Percentiles rank a stretch among this genome's conserved stretches.
These are phyloP conservation scores for Portunus trituberculatus DNA, from an alignment of 1,140 invertebrate species.

Conservation along the genomic window DNA sequence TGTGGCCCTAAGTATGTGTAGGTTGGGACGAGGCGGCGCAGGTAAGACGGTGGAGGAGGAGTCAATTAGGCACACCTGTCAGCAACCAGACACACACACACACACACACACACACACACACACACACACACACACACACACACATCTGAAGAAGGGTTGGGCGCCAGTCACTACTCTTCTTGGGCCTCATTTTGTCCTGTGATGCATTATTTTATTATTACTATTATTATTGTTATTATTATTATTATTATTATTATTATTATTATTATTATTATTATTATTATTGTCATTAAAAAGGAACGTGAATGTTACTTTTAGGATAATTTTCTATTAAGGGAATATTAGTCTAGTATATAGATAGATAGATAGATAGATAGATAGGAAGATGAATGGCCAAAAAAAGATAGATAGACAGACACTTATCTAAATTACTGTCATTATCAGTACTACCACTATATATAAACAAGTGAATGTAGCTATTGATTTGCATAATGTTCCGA, in stretches of 20 bases:
- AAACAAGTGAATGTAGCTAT: constrained; percentile 24
- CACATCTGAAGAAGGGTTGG: neutral
- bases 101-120: neutral
- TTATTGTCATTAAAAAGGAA: too few species aligned
- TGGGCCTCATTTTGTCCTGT: neutral
- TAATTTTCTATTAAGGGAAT: neutral
- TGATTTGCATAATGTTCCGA: neutral
- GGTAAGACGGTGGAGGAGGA: neutral
- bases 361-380: neutral
- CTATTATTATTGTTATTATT: too few species aligned
- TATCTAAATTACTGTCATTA: neutral
- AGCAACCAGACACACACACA: neutral
- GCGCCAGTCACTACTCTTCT: neutral
- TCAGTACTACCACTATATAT: neutral
- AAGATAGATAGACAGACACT: constrained; percentile 37
- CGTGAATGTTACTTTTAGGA: too few species aligned
- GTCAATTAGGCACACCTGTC: constrained; percentile 44
- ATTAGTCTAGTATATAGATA: neutral
- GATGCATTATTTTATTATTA: neutral
- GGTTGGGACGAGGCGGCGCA: neutral
- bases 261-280: too few species aligned
- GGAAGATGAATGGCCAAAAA: neutral
- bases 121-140: neutral
- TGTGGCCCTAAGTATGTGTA: neutral
- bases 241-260: too few species aligned